Evolutionary conservation across 1,140 invertebrate genomes (phyloP).

Genomic region (Tetramorium simillimum): DNA sequence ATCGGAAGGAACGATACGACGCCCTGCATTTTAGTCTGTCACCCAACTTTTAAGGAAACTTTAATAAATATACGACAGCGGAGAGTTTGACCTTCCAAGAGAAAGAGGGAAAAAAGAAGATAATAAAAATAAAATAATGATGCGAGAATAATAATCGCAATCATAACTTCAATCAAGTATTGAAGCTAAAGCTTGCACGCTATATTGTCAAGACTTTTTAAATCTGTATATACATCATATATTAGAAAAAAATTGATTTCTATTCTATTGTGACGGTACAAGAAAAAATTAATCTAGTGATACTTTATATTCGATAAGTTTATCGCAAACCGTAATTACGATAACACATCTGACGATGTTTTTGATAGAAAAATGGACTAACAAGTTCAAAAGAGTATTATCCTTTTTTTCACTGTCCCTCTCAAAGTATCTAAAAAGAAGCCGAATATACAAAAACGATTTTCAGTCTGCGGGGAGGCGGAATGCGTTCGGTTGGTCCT

Average conservation of each 20-base stretch:
- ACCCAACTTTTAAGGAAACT: conserved; percentile 34
- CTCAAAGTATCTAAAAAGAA: neutral
- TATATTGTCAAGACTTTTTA: neutral
- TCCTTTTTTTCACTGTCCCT: neutral
- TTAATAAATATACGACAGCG: neutral
- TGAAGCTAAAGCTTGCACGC: neutral
- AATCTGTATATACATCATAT: neutral
- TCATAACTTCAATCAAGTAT: neutral
- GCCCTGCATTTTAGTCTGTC: conserved; percentile 51
- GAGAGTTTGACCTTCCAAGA: neutral
- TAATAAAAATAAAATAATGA: neutral
- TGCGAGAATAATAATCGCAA: neutral
- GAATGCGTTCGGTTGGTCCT: conserved; percentile 94
- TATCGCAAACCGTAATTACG: neutral
- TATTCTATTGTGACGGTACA: neutral
- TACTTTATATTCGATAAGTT: neutral
- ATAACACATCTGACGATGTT: too few relatives aligned
- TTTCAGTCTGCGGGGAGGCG: conserved; percentile 94
- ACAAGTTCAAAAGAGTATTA: too few relatives aligned
- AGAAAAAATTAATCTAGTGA: neutral
- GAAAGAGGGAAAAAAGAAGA: neutral
- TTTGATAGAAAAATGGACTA: too few relatives aligned
- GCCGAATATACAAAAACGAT: neutral
- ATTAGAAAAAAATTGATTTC: neutral
- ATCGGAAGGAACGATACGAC: conserved; percentile 65